phyloP scores from a whole-genome alignment of 2,113 vertebrate species.

The Dunckerocampus dactyliophorus region DNA sequence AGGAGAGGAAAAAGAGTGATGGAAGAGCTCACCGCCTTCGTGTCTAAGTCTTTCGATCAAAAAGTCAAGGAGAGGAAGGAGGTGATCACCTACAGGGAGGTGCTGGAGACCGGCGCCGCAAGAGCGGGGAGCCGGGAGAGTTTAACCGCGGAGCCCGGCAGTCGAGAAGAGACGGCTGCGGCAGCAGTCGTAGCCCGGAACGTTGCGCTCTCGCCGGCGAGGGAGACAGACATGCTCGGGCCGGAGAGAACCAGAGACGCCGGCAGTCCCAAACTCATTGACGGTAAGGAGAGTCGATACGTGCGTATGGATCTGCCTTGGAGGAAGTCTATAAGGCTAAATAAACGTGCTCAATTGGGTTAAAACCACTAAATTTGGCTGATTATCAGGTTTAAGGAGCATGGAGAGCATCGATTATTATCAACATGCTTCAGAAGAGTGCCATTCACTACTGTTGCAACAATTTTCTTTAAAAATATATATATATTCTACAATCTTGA shows the following conservation, averaged over 20 bases:
- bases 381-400: not conserved
- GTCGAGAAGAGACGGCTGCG: constrained; percentile 81
- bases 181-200: constrained; percentile 76
- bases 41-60: constrained; percentile 97
- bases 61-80: constrained; percentile 98
- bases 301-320: not conserved
- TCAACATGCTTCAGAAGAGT: not conserved
- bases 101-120: constrained; percentile 89
- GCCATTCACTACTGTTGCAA: not conserved
- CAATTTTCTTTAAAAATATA: not conserved
- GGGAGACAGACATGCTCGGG: constrained; percentile 87
- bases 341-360: not conserved
- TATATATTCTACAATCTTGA: too few species aligned
- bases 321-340: not conserved
- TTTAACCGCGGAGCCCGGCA: constrained; percentile 73
- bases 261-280: constrained; percentile 88
- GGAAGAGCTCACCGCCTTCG: constrained; percentile 98
- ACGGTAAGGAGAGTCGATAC: constrained; percentile 77
- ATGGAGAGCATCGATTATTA: too few species aligned
- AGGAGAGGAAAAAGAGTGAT: constrained; percentile 74
- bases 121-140: constrained; percentile 79
- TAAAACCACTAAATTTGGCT: not conserved
- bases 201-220: constrained; percentile 80
- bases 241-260: constrained; percentile 83
- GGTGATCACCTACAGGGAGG: constrained; percentile 93